Evolutionary conservation across 2,113 vertebrate genomes (phyloP).

Genomic region (Theristicus caerulescens): DNA sequence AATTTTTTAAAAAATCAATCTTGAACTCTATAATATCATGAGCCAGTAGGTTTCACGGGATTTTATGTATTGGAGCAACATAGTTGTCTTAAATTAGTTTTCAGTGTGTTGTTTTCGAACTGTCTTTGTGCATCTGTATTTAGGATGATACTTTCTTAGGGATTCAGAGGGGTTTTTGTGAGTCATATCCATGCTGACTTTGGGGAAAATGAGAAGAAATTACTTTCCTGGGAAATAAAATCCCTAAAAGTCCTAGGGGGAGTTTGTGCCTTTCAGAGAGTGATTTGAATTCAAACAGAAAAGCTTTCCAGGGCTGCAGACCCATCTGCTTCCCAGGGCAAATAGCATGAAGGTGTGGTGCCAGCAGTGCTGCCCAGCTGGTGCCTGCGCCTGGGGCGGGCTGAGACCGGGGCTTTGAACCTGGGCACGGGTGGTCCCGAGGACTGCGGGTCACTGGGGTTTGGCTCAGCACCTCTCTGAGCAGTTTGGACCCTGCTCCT

Average conservation of each 20-base stretch:
- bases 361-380: neutral
- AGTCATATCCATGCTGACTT: neutral
- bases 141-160: neutral
- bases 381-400: rapidly evolving
- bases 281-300: neutral
- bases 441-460: neutral
- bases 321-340: neutral
- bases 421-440: neutral
- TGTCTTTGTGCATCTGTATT: neutral
- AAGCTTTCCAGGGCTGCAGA: neutral
- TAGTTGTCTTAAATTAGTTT: slow-evolving; percentile 41
- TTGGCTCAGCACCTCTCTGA: neutral
- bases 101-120: slow-evolving; percentile 13
- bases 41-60: neutral
- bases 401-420: neutral
- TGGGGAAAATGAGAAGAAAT: neutral
- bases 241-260: neutral
- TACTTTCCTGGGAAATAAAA: neutral
- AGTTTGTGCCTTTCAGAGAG: neutral
- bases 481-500: neutral
- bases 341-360: neutral
- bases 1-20: neutral
- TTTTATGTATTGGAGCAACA: neutral
- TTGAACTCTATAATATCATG: neutral
- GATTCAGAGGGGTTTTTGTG: neutral